phyloP scores from a whole-genome alignment of 1,140 invertebrate genomes.

The Centruroides sculpturatus region DNA sequence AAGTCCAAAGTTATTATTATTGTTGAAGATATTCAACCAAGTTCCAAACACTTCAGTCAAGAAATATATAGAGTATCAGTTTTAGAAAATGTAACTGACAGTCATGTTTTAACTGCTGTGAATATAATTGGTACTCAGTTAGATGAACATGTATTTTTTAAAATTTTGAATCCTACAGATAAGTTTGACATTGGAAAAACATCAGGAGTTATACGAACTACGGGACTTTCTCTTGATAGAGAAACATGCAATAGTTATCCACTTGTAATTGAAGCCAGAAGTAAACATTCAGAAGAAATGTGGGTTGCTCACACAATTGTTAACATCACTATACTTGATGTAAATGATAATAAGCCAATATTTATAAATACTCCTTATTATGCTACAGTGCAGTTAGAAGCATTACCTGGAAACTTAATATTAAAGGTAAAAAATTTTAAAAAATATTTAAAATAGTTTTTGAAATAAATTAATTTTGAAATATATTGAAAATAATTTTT shows the following conservation, averaged over 20 bases:
- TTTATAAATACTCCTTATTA: constrained; percentile 81
- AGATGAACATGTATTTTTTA: constrained; percentile 75
- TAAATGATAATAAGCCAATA: constrained; percentile 73
- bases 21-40: constrained; percentile 53
- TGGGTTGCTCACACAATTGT: constrained; percentile 62
- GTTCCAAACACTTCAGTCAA: constrained; percentile 65
- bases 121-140: constrained; percentile 69
- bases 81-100: constrained; percentile 62
- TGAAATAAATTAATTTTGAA: no score
- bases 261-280: constrained; percentile 25
- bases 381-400: constrained; percentile 45
- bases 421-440: constrained; percentile 8
- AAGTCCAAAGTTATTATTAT: constrained; percentile 34
- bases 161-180: constrained; percentile 73
- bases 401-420: constrained; percentile 9
- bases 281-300: constrained; percentile 17
- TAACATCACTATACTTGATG: constrained; percentile 62
- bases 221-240: constrained; percentile 58
- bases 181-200: constrained; percentile 78
- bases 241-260: constrained; percentile 58
- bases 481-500: no score
- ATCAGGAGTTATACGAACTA: constrained; percentile 75
- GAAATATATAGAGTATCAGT: constrained; percentile 60
- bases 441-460: background rate
- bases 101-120: constrained; percentile 57